These are phyloP conservation scores for Camelus bactrianus DNA, from an alignment of 2,113 vertebrate species.

Conservation along the genomic window DNA sequence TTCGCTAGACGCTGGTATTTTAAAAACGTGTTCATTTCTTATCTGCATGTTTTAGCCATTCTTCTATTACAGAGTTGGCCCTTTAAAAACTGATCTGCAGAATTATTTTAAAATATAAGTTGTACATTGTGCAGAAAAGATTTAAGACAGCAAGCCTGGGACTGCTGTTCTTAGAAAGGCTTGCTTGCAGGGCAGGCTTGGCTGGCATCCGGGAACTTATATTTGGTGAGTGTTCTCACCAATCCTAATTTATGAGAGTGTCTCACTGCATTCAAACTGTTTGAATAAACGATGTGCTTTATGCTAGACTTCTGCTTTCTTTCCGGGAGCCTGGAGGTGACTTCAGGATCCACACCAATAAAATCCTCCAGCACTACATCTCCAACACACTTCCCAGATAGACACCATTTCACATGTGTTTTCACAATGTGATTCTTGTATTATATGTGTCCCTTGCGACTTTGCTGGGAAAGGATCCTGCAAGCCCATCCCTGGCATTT, in stretches of 20 bases:
- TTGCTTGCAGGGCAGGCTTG: neutral
- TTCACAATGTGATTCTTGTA: too few species aligned
- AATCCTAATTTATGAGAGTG: neutral
- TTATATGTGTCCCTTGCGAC: neutral
- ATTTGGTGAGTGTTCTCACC: neutral
- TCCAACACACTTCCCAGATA: neutral
- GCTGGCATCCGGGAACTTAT: neutral
- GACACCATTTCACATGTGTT: neutral
- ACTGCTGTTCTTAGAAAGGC: too few species aligned
- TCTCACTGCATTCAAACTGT: neutral
- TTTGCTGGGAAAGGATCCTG: rapidly evolving
- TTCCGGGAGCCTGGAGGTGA: neutral
- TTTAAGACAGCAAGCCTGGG: neutral
- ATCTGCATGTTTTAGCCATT: neutral
- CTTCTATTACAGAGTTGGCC: neutral
- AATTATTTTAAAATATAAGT: neutral
- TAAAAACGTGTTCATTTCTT: neutral
- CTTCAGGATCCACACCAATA: neutral
- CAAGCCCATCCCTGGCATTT: too few species aligned
- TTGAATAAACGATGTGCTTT: neutral
- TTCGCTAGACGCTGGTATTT: neutral
- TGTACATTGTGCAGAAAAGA: neutral
- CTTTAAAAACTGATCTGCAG: neutral
- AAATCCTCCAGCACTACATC: neutral
- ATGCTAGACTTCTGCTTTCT: neutral